Conservation (phyloP, 2,113 vertebrate species). For the Corythornis vintsioides region DNA sequence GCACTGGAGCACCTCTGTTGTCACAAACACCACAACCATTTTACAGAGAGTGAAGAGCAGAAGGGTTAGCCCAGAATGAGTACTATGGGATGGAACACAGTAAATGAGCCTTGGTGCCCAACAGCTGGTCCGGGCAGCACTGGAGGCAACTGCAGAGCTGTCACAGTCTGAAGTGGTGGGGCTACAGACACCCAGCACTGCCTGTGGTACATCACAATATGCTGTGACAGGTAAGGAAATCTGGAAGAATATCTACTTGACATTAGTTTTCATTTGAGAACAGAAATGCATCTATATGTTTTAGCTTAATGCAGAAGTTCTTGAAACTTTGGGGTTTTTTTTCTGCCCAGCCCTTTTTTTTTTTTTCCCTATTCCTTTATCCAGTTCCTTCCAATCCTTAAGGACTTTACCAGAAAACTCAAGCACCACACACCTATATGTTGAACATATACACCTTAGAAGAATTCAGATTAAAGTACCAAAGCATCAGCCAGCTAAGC, state of each 20-base stretch:
- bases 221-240: background rate
- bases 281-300: background rate
- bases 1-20: background rate
- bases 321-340: background rate
- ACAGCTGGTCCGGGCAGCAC: background rate
- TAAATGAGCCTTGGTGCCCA: background rate
- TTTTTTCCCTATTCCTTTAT: background rate
- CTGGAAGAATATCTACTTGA: background rate
- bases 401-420: background rate
- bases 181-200: background rate
- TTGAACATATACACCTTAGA: background rate
- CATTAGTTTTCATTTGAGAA: background rate
- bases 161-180: background rate
- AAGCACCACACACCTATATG: background rate
- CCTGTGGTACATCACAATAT: background rate
- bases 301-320: background rate
- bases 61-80: background rate
- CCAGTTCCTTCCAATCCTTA: background rate
- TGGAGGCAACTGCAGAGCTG: background rate
- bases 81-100: background rate
- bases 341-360: background rate
- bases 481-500: background rate
- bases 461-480: background rate
- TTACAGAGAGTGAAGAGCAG: background rate
- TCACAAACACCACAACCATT: background rate